phyloP scores from a whole-genome alignment of 2,113 vertebrate species.

The Centropus bengalensis region DNA sequence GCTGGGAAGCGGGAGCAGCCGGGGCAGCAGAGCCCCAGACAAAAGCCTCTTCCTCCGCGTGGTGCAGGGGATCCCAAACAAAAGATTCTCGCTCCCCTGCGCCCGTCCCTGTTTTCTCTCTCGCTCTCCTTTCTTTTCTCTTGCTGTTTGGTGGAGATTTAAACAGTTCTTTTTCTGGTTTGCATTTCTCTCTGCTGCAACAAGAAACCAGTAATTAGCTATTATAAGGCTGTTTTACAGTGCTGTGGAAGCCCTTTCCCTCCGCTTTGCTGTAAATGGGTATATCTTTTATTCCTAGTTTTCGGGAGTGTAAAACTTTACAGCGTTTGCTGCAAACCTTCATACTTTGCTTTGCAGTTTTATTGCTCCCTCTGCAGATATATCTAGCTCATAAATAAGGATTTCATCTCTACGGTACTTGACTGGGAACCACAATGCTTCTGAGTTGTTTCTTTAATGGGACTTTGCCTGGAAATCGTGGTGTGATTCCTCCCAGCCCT shows the following conservation, averaged over 20 bases:
- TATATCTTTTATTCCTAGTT: slow-evolving; percentile 74
- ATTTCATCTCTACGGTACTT: slow-evolving; percentile 40
- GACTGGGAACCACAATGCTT: background rate
- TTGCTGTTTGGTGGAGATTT: background rate
- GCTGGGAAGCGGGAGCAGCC: background rate
- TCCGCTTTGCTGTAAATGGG: slow-evolving; percentile 67
- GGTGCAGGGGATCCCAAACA: background rate
- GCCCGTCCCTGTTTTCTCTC: background rate
- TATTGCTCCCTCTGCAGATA: slow-evolving; percentile 74
- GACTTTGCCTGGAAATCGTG: background rate
- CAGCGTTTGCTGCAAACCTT: slow-evolving; percentile 67
- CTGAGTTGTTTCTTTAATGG: background rate
- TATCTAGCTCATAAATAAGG: slow-evolving; percentile 69
- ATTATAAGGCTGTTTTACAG: slow-evolving; percentile 62
- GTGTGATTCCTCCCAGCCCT: background rate
- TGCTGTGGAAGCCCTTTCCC: slow-evolving; percentile 55
- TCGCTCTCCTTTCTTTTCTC: background rate
- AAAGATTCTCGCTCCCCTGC: background rate
- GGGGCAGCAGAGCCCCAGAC: background rate
- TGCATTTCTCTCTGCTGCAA: background rate
- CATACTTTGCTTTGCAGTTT: slow-evolving; percentile 72
- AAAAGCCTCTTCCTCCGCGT: background rate
- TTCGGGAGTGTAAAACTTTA: slow-evolving; percentile 81
- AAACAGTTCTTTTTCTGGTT: background rate
- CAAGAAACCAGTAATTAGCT: slow-evolving; percentile 66